Evolutionary conservation across 2,113 vertebrate species (phyloP), one percentile per base, ranked within the genome.

Genomic region (Eublepharis macularius): DNA sequence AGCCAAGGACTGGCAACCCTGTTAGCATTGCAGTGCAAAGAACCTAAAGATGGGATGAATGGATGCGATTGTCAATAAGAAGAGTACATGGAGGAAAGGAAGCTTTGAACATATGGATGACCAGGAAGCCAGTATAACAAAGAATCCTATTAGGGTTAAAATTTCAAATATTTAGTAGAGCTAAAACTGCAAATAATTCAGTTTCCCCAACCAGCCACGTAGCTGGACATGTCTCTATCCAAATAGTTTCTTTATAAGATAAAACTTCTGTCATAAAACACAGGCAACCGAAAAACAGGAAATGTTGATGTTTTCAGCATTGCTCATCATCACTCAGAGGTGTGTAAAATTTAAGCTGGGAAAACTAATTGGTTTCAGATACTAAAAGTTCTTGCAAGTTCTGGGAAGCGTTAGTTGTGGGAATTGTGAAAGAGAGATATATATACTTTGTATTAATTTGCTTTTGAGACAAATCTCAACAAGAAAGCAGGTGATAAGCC

Each of bases 401-500:
- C 90, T 92, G 66, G 87, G 86, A 93, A 94, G 78, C 83, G 83
- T 89, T 92, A 93, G 72, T 87, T 94, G 80, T 91, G 87, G 89
- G 87, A 95, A 95, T 90, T 63, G 17, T 12, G 51, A 12, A 29
- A 66, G 6, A 76, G 32, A 34, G 1, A 63, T 11, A 84, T 60
- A 76, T 87, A 89, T 63, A 92, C 90, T 94, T 90, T 13, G n/a
- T 94, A 94, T 94, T 93, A 92, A 95, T 93, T 93, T 95, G 89
- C 88, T 94, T 96, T 94, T 92, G 90, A 95, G 93, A 93, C 83
- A 95, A 93, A 96, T 93, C 8, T 21, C 90, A 92, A 41, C 47
- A 94, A 93, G 93, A 90, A 95, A 94, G 92, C 94, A 97, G 96
- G 95, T 96, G 94, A 96, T 94, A 96, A 96, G 92, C 85, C 94